These are phyloP conservation scores for Pyxicephalus adspersus DNA, from an alignment of 2,113 vertebrate genomes.

Conservation along the genomic window DNA sequence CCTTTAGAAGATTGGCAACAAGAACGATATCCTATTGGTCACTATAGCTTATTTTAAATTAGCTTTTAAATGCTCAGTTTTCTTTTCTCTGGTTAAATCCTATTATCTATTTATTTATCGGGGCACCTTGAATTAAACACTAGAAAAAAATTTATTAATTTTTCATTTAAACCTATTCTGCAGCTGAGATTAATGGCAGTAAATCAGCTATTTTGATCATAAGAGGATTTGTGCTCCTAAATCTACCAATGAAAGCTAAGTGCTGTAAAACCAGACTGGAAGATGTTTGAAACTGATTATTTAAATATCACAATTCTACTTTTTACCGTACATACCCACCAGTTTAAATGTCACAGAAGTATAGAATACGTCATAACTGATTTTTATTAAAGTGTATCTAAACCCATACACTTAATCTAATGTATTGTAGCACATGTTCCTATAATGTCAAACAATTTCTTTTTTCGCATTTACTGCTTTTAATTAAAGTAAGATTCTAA, in stretches of 20 bases:
- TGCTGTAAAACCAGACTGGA: slow-evolving; percentile 28
- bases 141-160: neutral
- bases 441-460: too few species aligned
- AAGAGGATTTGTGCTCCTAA: slow-evolving; percentile 45
- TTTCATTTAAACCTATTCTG: slow-evolving; percentile 24
- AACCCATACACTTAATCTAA: too few species aligned
- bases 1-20: neutral
- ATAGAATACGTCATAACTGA: too few species aligned
- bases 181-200: slow-evolving; percentile 33
- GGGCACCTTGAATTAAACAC: slow-evolving; percentile 37
- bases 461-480: too few species aligned
- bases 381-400: too few species aligned
- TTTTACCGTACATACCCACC: slow-evolving; percentile 1
- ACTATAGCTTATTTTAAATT: slow-evolving; percentile 7
- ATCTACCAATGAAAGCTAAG: slow-evolving; percentile 35
- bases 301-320: slow-evolving; percentile 31
- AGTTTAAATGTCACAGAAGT: slow-evolving; percentile 15
- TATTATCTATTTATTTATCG: slow-evolving; percentile 17
- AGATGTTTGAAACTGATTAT: slow-evolving; percentile 38
- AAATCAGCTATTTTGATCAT: slow-evolving; percentile 51
- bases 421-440: too few species aligned
- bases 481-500: too few species aligned
- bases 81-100: neutral
- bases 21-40: neutral
- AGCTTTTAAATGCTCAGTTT: neutral